These are phyloP conservation scores for Meghimatium bilineatum DNA, from an alignment of 2,888 invertebrate species.

Conservation along the genomic window DNA sequence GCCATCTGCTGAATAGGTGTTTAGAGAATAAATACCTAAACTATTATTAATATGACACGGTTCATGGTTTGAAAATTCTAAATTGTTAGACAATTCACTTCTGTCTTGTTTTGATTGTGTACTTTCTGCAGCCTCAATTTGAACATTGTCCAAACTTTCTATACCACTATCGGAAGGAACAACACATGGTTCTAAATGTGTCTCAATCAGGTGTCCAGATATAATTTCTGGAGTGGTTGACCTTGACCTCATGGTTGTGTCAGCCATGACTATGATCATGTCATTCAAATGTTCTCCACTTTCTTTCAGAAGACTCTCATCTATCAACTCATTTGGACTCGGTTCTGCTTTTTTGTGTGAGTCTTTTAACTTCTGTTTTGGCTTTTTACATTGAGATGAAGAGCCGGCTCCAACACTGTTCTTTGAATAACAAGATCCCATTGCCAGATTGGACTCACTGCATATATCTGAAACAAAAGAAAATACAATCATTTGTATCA, in stretches of 20 bases:
- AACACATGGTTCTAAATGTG: conserved; percentile 47
- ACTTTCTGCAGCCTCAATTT: conserved; percentile 30
- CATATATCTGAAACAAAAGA: conserved; percentile 1
- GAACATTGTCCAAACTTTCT: conserved; percentile 55
- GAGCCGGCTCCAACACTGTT: conserved; percentile 4
- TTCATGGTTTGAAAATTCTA: conserved; percentile 45
- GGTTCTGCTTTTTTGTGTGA: neutral
- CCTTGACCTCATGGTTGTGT: neutral
- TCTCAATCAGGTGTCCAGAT: conserved; percentile 2
- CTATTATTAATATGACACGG: conserved; percentile 43
- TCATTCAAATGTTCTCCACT: neutral
- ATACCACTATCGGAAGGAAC: conserved; percentile 68
- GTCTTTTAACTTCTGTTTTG: conserved; percentile 1
- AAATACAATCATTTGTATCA: neutral
- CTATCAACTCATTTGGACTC: neutral
- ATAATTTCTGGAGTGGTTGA: conserved; percentile 20
- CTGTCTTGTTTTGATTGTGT: neutral
- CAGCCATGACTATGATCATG: neutral
- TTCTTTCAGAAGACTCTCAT: neutral
- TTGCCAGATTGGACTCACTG: neutral
- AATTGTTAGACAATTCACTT: neutral
- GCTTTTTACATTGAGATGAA: neutral
- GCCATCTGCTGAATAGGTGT: conserved; percentile 32
- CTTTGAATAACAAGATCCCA: conserved; percentile 43
- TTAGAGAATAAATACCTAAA: conserved; percentile 22